Evolutionary conservation across 1,140 invertebrate species (phyloP).

Genomic region (Trinorchestia longiramus): DNA sequence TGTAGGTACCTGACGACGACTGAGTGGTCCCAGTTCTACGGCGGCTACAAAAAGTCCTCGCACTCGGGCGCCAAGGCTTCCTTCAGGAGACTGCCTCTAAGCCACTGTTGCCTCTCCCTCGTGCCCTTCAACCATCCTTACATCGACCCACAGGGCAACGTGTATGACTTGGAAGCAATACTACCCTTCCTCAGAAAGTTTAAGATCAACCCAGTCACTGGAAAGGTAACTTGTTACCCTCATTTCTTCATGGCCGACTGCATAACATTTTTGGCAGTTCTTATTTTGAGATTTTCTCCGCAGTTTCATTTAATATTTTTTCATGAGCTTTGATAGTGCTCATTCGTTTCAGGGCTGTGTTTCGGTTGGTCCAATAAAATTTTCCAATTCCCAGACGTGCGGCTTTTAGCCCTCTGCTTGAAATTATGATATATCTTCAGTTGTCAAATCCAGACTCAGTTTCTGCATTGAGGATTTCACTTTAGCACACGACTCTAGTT

Average conservation of each 20-base stretch:
- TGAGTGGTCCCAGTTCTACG: slow-evolving; percentile 95
- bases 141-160: slow-evolving; percentile 87
- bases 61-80: slow-evolving; percentile 77
- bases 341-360: neutral
- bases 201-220: slow-evolving; percentile 94
- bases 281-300: neutral
- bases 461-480: neutral
- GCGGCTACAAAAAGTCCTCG: slow-evolving; percentile 85
- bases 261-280: neutral
- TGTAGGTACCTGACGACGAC: slow-evolving; percentile 93
- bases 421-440: neutral
- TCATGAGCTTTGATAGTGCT: neutral
- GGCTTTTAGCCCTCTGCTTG: neutral
- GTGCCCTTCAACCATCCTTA: slow-evolving; percentile 94
- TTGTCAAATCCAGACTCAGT: no score
- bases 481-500: neutral
- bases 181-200: slow-evolving; percentile 92
- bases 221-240: slow-evolving; percentile 76
- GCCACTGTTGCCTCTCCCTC: slow-evolving; percentile 92
- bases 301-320: neutral
- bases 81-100: slow-evolving; percentile 92
- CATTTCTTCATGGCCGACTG: neutral
- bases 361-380: no score
- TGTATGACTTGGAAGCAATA: slow-evolving; percentile 90
- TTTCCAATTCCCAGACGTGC: no score